Conservation (phyloP, 2,888 invertebrate species). For the Stenchaetothrips biformis region DNA sequence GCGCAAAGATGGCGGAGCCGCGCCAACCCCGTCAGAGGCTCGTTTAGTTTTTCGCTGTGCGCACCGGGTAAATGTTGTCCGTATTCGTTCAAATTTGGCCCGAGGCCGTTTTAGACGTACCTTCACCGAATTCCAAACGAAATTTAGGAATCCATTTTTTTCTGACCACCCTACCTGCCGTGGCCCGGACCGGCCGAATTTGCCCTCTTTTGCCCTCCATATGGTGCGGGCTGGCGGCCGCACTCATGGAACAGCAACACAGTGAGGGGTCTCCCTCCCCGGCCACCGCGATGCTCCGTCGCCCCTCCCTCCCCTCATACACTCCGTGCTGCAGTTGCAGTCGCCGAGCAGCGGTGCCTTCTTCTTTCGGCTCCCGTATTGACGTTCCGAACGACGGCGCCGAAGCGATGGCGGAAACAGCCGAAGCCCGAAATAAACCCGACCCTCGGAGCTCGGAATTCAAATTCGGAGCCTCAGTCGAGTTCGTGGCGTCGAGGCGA, state of each 20-base stretch:
- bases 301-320: neutral
- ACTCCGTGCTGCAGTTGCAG: conserved; percentile 14
- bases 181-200: neutral
- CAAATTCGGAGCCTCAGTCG: conserved; percentile 20
- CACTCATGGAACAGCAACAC: neutral
- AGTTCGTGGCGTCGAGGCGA: conserved; percentile 11
- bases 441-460: conserved; percentile 12
- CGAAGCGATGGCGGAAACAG: conserved; percentile 22
- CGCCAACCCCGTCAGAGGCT: too few species aligned
- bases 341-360: conserved; percentile 17
- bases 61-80: too few species aligned
- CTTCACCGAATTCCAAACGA: too few species aligned
- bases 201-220: neutral
- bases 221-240: neutral
- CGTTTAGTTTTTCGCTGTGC: too few species aligned
- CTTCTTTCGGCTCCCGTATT: conserved; percentile 23
- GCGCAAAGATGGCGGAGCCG: too few species aligned
- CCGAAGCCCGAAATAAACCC: conserved; percentile 24
- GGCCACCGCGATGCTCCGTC: neutral
- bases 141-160: too few species aligned
- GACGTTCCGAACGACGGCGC: conserved; percentile 19
- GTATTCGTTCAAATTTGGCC: too few species aligned
- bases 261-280: neutral
- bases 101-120: too few species aligned
- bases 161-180: neutral